These are phyloP conservation scores for Oopsacas minuta DNA, from an alignment of 37 sponge, comb jelly and placozoan species.

Conservation along the genomic window DNA sequence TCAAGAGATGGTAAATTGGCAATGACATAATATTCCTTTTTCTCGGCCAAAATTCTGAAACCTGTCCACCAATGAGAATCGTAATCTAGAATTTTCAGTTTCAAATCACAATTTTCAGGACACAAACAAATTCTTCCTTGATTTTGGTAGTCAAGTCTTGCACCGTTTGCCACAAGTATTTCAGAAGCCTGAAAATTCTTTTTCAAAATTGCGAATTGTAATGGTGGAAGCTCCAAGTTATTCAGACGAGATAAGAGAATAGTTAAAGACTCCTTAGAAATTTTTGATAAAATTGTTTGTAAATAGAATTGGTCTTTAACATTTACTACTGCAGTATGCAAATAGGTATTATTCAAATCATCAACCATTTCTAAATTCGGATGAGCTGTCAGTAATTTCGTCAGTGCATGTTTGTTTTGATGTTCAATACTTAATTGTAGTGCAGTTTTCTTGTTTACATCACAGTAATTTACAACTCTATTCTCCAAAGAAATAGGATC, in stretches of 20 bases:
- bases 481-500: background rate
- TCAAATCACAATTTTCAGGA: background rate
- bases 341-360: background rate
- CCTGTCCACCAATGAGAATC: background rate
- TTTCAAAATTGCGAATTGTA: background rate
- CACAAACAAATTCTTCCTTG: background rate
- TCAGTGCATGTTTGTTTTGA: background rate
- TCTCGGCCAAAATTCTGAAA: background rate
- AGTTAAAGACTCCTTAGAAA: background rate
- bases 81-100: background rate
- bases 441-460: background rate
- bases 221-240: background rate
- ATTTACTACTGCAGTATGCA: background rate
- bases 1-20: background rate
- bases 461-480: background rate
- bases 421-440: background rate
- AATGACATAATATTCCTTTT: background rate
- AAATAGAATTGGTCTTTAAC: background rate
- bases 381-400: background rate
- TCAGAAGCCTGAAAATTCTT: background rate
- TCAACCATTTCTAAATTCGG: background rate
- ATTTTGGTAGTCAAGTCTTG: background rate
- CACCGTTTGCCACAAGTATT: background rate
- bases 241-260: background rate
- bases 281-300: background rate